phyloP scores from a whole-genome alignment of 1,140 invertebrate genomes.

The Hycleus phaleratus region DNA sequence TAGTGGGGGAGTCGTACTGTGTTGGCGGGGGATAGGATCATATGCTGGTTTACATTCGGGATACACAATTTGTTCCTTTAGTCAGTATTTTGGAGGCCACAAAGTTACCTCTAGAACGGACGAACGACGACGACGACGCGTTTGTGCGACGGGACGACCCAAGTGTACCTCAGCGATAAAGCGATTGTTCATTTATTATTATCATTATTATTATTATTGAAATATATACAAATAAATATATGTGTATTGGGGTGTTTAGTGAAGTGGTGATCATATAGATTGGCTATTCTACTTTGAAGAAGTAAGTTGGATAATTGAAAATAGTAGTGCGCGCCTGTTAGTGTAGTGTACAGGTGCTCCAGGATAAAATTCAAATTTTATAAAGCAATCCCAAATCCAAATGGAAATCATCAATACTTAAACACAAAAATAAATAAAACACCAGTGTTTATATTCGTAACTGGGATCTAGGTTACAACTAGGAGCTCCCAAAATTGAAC shows the following conservation, averaged over 20 bases:
- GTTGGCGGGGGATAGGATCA: conserved; percentile 23
- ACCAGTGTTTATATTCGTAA: neutral
- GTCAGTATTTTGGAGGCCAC: conserved; percentile 42
- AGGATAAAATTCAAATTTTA: conserved; percentile 3
- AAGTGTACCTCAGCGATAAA: conserved; percentile 29
- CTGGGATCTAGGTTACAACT: conserved; percentile 4
- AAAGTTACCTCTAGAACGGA: conserved; percentile 38
- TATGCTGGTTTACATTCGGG: conserved; percentile 36
- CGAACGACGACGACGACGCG: conserved; percentile 41
- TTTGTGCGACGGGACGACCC: conserved; percentile 34
- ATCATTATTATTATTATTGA: no score
- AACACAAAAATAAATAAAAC: neutral
- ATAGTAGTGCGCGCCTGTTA: conserved; percentile 15
- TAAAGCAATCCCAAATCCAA: no score
- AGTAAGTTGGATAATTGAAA: conserved; percentile 30
- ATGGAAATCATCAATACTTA: conserved; percentile 1
- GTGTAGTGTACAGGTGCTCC: conserved; percentile 20
- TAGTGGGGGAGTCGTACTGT: conserved; percentile 1
- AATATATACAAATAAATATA: neutral
- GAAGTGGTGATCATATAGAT: conserved; percentile 26
- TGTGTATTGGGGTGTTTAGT: conserved; percentile 22
- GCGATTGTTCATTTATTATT: conserved; percentile 7
- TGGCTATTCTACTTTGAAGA: conserved; percentile 21
- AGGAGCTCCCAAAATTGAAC: neutral
- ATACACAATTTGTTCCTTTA: conserved; percentile 33